A percentile compares a stretch with the other conserved stretches of the same genome.
phyloP scores from a whole-genome alignment of 1,140 invertebrate genomes.

The Drosophila tropicalis region DNA sequence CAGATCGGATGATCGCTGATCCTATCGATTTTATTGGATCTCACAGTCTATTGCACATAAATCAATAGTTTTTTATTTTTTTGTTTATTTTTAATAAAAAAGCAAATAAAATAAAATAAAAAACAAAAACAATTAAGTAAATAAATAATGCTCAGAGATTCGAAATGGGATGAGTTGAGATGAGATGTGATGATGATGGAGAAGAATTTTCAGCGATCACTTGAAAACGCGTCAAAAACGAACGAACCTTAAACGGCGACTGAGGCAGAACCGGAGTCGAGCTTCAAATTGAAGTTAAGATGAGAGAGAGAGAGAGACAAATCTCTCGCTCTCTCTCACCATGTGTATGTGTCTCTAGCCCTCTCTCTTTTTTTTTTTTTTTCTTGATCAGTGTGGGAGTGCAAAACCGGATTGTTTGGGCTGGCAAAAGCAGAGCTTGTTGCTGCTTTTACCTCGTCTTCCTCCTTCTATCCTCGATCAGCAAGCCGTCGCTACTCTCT shows the following conservation, averaged over 20 bases:
- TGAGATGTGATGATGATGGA: background rate
- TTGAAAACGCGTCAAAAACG: conserved; percentile 42
- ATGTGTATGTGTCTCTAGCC: conserved; percentile 15
- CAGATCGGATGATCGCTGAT: background rate
- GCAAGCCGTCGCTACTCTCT: conserved; percentile 15
- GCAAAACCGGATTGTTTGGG: conserved; percentile 70
- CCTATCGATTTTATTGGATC: background rate
- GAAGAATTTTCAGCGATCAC: conserved; percentile 6
- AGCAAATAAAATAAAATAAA: conserved; percentile 4
- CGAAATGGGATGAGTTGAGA: background rate
- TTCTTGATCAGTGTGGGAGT: conserved; percentile 52
- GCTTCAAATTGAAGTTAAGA: conserved; percentile 30
- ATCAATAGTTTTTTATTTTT: background rate
- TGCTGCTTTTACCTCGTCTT: conserved; percentile 13
- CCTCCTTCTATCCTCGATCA: conserved; percentile 21
- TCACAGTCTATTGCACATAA: background rate
- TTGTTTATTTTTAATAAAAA: too few relatives aligned
- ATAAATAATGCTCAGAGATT: background rate
- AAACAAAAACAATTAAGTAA: conserved; percentile 15
- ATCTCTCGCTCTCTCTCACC: conserved; percentile 2
- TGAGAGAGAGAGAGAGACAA: background rate
- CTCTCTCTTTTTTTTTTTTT: background rate
- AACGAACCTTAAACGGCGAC: conserved; percentile 54
- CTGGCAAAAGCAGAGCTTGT: conserved; percentile 36
- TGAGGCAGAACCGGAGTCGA: conserved; percentile 47